Evolutionary conservation across 2,797 vertebrate species (phyloP).

Genomic region (Mareca penelope): DNA sequence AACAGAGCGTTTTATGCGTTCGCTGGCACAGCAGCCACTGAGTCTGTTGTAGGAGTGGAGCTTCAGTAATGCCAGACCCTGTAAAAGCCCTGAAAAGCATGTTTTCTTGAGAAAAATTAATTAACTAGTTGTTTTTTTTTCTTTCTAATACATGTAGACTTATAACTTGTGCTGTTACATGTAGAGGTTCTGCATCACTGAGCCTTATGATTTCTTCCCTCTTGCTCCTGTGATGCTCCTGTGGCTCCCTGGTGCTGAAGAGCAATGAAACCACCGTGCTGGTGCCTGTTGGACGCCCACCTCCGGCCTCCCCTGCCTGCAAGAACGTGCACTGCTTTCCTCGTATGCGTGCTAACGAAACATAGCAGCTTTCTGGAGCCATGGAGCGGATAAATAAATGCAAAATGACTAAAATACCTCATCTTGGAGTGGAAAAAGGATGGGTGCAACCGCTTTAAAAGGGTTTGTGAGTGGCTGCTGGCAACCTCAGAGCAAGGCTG

Average conservation of each 20-base stretch:
- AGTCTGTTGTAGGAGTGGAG: not conserved
- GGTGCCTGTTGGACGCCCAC: not conserved
- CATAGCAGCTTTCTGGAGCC: not conserved
- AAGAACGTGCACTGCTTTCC: not conserved
- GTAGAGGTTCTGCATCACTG: not conserved
- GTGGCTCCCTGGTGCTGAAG: not conserved
- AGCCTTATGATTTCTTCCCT: not conserved
- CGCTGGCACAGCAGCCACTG: not conserved
- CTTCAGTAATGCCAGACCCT: not conserved
- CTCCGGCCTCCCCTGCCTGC: not conserved
- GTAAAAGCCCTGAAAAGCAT: not conserved
- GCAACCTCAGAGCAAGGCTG: not conserved
- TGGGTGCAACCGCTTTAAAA: not conserved
- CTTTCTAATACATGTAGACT: not conserved
- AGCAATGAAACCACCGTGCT: not conserved
- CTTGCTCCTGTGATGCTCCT: not conserved
- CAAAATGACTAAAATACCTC: not conserved
- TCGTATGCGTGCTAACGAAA: rapidly evolving
- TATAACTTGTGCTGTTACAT: not conserved
- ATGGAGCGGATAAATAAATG: not conserved
- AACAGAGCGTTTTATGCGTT: not conserved
- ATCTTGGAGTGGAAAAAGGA: not conserved
- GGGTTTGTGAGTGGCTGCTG: not conserved
- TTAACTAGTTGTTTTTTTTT: not conserved
- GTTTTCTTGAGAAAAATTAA: slow-evolving; percentile 37